Conservation (phyloP, 2,113 vertebrate species). For the Macheiramphus alcinus region DNA sequence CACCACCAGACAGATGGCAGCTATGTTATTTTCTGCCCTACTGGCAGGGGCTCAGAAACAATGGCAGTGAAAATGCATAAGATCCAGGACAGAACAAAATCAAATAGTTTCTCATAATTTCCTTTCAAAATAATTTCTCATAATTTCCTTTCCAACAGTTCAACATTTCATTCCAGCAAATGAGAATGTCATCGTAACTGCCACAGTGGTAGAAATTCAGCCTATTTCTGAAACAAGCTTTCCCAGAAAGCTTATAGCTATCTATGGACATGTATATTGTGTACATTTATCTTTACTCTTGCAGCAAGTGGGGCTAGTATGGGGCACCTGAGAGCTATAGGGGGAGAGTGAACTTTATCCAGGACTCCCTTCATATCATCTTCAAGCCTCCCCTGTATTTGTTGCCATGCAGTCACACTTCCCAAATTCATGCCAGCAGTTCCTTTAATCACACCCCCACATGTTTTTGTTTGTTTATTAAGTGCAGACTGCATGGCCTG, state of each 20-base stretch:
- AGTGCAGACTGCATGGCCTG: constrained; percentile 1
- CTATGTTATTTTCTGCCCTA: neutral
- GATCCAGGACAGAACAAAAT: neutral
- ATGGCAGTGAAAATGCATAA: neutral
- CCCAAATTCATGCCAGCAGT: constrained; percentile 33
- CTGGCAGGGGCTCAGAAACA: neutral
- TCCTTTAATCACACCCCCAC: constrained; percentile 52
- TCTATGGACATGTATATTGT: neutral
- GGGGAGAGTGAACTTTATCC: neutral
- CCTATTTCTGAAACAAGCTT: neutral
- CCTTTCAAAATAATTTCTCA: neutral
- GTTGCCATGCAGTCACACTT: constrained; percentile 28
- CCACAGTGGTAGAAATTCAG: neutral
- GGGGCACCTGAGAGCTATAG: neutral
- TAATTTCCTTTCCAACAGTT: neutral
- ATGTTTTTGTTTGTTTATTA: constrained; percentile 43
- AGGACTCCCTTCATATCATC: neutral
- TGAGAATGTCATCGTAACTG: neutral
- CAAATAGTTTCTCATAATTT: neutral
- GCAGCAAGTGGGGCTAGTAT: neutral
- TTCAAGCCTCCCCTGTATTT: neutral
- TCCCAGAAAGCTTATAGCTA: neutral
- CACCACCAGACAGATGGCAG: neutral
- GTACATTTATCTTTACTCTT: neutral
- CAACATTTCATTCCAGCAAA: neutral